Conservation (phyloP, 2,797 vertebrate species). For the Lacerta agilis region DNA sequence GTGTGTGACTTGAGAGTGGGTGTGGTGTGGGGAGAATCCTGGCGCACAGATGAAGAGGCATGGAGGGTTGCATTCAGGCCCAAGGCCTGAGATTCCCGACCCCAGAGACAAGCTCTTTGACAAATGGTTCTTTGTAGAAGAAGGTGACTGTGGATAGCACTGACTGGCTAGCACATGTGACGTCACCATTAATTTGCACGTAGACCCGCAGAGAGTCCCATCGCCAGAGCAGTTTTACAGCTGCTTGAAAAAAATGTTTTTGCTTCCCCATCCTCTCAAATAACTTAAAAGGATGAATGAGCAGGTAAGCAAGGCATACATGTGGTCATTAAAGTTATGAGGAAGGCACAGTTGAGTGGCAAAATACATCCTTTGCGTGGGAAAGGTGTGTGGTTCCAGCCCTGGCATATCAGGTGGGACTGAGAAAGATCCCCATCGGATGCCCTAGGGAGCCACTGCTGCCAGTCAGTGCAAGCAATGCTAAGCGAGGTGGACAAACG, state of each 20-base stretch:
- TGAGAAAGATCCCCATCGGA: background rate
- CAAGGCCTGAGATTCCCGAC: too few relatives aligned
- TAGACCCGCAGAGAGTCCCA: too few relatives aligned
- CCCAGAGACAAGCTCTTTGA: background rate
- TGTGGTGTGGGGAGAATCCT: too few relatives aligned
- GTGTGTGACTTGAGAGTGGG: too few relatives aligned
- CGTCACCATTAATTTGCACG: background rate
- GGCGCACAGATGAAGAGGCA: too few relatives aligned
- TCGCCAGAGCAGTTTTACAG: background rate
- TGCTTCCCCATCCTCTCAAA: background rate
- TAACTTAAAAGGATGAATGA: background rate
- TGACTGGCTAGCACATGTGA: background rate
- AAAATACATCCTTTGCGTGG: background rate
- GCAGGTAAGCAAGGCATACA: background rate
- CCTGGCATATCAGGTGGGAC: background rate
- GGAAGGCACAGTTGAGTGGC: background rate
- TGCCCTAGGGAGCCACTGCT: background rate
- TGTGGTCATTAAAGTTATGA: background rate
- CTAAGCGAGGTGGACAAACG: background rate
- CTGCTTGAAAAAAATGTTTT: background rate
- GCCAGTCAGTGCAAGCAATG: background rate
- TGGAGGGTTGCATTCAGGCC: too few relatives aligned
- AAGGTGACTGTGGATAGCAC: background rate
- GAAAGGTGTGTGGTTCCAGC: background rate
- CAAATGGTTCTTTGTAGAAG: background rate